phyloP scores from a whole-genome alignment of 2,888 invertebrate genomes.

The Erpobdella octoculata region DNA sequence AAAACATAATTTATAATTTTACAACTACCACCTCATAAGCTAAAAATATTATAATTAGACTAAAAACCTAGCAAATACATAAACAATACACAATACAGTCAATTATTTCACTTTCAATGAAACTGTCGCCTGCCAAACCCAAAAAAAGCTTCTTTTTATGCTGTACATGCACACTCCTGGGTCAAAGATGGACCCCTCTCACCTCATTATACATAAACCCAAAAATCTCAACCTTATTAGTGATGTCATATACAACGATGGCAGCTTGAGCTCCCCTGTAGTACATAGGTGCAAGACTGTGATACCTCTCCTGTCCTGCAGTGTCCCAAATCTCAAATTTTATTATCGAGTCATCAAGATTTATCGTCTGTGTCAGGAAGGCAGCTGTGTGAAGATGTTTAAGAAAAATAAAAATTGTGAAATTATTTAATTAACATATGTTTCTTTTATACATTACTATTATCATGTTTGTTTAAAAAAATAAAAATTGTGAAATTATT shows the following conservation, averaged over 20 bases:
- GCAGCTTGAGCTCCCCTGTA: conserved; percentile 32
- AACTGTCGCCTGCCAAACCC: no score
- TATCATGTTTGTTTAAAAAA: not conserved
- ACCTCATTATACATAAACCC: not conserved
- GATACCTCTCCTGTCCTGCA: conserved; percentile 90
- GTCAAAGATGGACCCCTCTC: not conserved
- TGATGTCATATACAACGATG: conserved; percentile 31
- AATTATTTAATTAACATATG: no score
- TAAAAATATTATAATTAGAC: not conserved
- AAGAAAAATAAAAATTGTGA: no score
- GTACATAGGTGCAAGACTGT: conserved; percentile 61
- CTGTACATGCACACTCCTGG: not conserved
- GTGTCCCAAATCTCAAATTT: conserved; percentile 64
- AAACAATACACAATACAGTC: no score
- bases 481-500: not conserved
- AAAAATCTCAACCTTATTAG: conserved; percentile 23
- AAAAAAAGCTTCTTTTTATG: no score
- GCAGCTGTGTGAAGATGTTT: no score
- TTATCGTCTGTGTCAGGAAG: conserved; percentile 29
- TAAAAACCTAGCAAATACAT: no score
- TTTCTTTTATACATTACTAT: not conserved
- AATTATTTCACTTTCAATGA: no score
- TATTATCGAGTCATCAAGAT: conserved; percentile 25
- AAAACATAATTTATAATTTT: no score
- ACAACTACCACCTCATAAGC: no score